Base-by-base conservation (phyloP, 2,797 vertebrate genomes). In the Phrynocephalus vlangalii region DNA sequence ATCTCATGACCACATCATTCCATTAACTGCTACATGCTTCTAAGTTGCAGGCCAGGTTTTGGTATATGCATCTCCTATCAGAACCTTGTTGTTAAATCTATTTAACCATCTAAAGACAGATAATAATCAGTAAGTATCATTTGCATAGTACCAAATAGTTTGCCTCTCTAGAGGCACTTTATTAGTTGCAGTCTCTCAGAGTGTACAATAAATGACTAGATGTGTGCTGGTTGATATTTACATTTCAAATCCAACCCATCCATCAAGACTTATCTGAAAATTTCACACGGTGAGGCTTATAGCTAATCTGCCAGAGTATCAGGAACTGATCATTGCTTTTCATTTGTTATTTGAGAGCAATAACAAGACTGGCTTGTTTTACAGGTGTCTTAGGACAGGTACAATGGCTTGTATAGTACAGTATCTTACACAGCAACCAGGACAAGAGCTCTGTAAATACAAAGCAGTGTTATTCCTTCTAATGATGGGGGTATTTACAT, bases 321-420 rank as follows among this genome's bases (percentile, higher is more conserved):
- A 89, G 86, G 88, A 72, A 89, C 26, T 83, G 84, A 44, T 44
- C 38, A 44, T 44, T 44, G 38, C 38, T 44, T 44, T 44, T 44
- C 38, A 44, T 44, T 44, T 44, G 38, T 44, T 44, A 44, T 44
- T 44, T 44, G 38, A 44, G 38, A 44, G 38, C 3, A 44, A 44
- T 44, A 44, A 44, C 38, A 44, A 44, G 38, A 44, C 38, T 44
- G 38, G 38, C 38, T 44, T 44, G 38, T 38, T 38, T 38, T 44
- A 44, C 38, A 44, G 38, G 38, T 44, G 38, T 44, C 38, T 44
- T 44, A 44, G 38, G 38, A 44, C 38, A 44, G 38, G 38, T 44
- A 44, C 38, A 44, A 44, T 44, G 38, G 38, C 38, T 44, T 44
- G 38, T 4, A 44, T 44, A 44, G 38, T 44, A 44, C 38, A 44